A percentile compares a stretch with the other conserved stretches of the same genome.
phyloP scores from a whole-genome alignment of 2,888 invertebrate species.

The Oscheius sp. region DNA sequence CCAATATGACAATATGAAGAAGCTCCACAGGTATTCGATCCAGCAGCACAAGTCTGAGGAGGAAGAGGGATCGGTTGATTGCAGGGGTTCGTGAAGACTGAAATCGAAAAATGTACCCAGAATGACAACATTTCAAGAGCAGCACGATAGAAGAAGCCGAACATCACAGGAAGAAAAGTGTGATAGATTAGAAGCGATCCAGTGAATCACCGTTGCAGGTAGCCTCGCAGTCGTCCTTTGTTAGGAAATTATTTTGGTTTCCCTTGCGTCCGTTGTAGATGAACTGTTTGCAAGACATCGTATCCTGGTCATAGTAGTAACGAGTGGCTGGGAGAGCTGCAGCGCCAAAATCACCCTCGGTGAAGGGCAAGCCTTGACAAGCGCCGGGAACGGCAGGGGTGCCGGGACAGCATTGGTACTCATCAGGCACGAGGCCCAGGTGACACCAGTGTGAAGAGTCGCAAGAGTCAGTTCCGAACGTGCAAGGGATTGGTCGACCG shows the following conservation, averaged over 20 bases:
- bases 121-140: background rate
- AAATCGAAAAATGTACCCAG: slow-evolving; percentile 29
- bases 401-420: slow-evolving; percentile 69
- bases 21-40: slow-evolving; percentile 53
- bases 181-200: slow-evolving; percentile 26
- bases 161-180: slow-evolving; percentile 1
- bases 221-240: slow-evolving; percentile 66
- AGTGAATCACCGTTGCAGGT: slow-evolving; percentile 64
- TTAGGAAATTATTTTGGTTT: slow-evolving; percentile 72
- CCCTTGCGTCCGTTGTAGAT: slow-evolving; percentile 66
- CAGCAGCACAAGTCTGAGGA: slow-evolving; percentile 53
- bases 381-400: slow-evolving; percentile 63
- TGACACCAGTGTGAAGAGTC: slow-evolving; percentile 68
- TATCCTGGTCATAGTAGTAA: slow-evolving; percentile 64
- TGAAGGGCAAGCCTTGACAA: slow-evolving; percentile 58
- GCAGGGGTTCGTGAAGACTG: slow-evolving; percentile 70
- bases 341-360: slow-evolving; percentile 54
- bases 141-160: slow-evolving; percentile 10
- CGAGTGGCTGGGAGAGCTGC: slow-evolving; percentile 56
- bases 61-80: slow-evolving; percentile 59
- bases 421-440: slow-evolving; percentile 64
- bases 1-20: slow-evolving; percentile 71
- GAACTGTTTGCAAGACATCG: slow-evolving; percentile 63
- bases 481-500: slow-evolving; percentile 63
- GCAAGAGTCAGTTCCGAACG: slow-evolving; percentile 64